Base-by-base conservation (phyloP, 1,140 invertebrate species). In the Chlorops oryzae region DNA sequence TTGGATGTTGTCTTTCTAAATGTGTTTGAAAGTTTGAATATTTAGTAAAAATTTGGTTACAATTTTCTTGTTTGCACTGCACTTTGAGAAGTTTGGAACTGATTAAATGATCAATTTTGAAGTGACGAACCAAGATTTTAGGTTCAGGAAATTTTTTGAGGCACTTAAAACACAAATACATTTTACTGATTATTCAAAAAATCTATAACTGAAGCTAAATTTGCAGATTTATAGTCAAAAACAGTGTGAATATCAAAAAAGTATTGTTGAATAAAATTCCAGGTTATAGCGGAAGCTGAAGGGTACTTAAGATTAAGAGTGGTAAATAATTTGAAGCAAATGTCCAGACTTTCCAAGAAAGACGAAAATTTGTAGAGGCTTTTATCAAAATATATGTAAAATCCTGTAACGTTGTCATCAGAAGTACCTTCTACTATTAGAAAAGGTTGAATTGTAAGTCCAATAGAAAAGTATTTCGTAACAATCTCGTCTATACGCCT, bases 291-390 rank as follows among this genome's bases (percentile, higher is more conserved):
- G 15, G 13, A 38, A 38, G 15, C 15, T 18, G 6, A 6, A 38
- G 37, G 37, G 18, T 38, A 38, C 18, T 38, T 18, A 9, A 38
- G 15, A 15, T 13, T 15, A 38, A 38, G 17, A 3, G 27, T 23
- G 2, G 41, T 38, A 43, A 50, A 35, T n/a, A 41, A 18, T 41
- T 50, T 50, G 32, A 50, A 50, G 20, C 48, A 50, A 42, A 22
- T 43, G 43, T 50, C 38, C n/a, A 50, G 21, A 15, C 48, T 21
- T 40, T 48, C 39, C 6, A 42, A 5, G 34, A 50, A 50, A 2
- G 39, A 41, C n/a, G 20, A 12, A 2, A 50, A 32, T 37, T 50
- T 41, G 10, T 23, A 35, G 2, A 50, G n/a, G 3, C 6, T 50
- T 2, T 35, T 50, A 42, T 50, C 28, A 32, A 50, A 42, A 34